These are phyloP conservation scores for Pseudoatta argentina DNA, from an alignment of 1,140 invertebrate species.

Conservation along the genomic window DNA sequence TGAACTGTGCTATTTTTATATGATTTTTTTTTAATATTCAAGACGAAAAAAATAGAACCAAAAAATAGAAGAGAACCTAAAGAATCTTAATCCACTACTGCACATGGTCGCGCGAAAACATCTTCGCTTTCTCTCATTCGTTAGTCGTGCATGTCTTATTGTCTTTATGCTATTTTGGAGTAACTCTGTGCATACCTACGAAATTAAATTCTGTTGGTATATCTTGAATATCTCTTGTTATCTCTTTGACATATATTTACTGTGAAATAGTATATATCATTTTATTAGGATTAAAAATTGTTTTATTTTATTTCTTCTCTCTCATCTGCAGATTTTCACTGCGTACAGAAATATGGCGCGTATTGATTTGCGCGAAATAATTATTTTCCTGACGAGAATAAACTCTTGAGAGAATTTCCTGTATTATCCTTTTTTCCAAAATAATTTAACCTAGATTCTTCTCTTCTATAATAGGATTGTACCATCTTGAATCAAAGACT, in stretches of 20 bases:
- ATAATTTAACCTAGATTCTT: conserved; percentile 46
- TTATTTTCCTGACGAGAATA: conserved; percentile 27
- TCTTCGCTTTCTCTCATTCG: conserved; percentile 5
- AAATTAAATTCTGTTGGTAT: conserved; percentile 15
- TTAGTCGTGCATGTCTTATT: conserved; percentile 39
- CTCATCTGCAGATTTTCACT: not conserved
- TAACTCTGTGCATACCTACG: conserved; percentile 15
- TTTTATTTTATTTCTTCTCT: not conserved
- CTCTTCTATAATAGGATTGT: not conserved
- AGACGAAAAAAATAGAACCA: not conserved
- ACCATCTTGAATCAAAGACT: not conserved
- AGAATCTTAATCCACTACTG: conserved; percentile 57
- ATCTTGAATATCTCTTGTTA: conserved; percentile 1
- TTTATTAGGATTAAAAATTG: not conserved
- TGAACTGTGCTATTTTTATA: conserved; percentile 11
- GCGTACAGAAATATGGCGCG: not conserved
- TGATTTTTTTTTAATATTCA: not conserved
- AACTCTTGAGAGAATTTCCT: conserved; percentile 14
- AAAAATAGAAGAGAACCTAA: not conserved
- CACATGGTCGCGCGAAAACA: conserved; percentile 33
- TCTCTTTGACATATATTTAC: not conserved
- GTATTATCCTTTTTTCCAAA: not conserved
- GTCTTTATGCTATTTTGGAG: conserved; percentile 53
- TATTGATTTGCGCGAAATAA: conserved; percentile 38
- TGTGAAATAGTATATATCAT: not conserved